Percentiles rank a stretch among this genome's conserved stretches.
Conservation (phyloP, 1,140 invertebrate genomes). For the Anoplophora glabripennis region DNA sequence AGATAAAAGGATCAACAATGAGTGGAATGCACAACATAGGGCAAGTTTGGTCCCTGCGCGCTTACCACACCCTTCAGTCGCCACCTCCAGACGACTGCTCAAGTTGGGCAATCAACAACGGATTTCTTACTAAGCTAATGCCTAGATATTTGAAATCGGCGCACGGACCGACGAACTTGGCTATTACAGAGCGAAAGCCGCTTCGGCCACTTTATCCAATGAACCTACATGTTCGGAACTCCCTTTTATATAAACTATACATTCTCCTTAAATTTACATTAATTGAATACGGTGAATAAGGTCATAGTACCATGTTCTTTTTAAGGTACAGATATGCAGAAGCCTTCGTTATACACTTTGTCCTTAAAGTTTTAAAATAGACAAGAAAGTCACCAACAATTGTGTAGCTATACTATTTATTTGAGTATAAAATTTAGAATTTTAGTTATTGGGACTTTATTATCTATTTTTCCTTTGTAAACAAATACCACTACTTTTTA, state of each 20-base stretch:
- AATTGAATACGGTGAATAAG: conserved; percentile 16
- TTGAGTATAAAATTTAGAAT: conserved; percentile 16
- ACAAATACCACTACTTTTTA: background rate
- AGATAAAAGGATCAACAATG: conserved; percentile 21
- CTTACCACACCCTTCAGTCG: conserved; percentile 17
- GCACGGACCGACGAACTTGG: background rate
- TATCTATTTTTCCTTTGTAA: conserved; percentile 1
- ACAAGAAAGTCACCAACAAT: conserved; percentile 4
- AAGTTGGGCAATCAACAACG: background rate
- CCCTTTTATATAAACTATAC: conserved; percentile 10
- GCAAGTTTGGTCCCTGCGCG: conserved; percentile 39
- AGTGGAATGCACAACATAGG: conserved; percentile 16
- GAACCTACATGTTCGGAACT: background rate
- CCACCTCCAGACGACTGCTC: background rate
- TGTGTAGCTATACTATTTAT: conserved; percentile 12
- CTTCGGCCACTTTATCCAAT: background rate
- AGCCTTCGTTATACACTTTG: conserved; percentile 5
- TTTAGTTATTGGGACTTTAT: conserved; percentile 6
- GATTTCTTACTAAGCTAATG: background rate
- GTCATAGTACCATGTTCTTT: conserved; percentile 27
- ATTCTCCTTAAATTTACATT: conserved; percentile 4
- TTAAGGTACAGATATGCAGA: conserved; percentile 17
- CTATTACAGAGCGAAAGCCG: background rate
- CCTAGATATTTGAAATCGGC: background rate
- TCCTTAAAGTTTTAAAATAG: background rate